Conservation (phyloP, 2,888 invertebrate genomes). For the Lasioglossum vierecki region DNA sequence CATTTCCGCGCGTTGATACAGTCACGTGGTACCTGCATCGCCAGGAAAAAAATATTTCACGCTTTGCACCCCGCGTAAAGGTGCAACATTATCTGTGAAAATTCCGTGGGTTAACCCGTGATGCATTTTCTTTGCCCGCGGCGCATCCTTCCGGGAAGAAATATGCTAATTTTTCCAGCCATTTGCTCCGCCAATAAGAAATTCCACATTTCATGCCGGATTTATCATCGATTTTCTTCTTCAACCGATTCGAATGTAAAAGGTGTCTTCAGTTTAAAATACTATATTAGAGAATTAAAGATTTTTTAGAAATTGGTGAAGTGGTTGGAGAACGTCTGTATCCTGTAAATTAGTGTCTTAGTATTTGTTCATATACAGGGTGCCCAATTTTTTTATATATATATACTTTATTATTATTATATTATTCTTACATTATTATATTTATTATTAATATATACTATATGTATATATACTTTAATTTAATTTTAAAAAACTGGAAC, state of each 20-base stretch:
- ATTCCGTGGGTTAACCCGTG: background rate
- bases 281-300: background rate
- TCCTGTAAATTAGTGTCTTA: too few relatives aligned
- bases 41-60: background rate
- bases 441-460: too few relatives aligned
- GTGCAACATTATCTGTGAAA: background rate
- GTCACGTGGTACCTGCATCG: constrained; percentile 9
- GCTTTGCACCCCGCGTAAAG: background rate
- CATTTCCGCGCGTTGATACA: constrained; percentile 25
- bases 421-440: too few relatives aligned
- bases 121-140: background rate
- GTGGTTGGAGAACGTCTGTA: too few relatives aligned
- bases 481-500: too few relatives aligned
- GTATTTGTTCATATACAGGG: too few relatives aligned
- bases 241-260: background rate
- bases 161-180: background rate
- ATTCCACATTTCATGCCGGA: background rate
- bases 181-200: background rate
- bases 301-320: too few relatives aligned
- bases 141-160: background rate
- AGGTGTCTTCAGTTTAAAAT: background rate
- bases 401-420: too few relatives aligned
- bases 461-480: too few relatives aligned
- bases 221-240: background rate
- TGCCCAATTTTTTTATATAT: too few relatives aligned